Base-by-base conservation (phyloP, 2,113 vertebrate species). In the Peromyscus polionotus region DNA sequence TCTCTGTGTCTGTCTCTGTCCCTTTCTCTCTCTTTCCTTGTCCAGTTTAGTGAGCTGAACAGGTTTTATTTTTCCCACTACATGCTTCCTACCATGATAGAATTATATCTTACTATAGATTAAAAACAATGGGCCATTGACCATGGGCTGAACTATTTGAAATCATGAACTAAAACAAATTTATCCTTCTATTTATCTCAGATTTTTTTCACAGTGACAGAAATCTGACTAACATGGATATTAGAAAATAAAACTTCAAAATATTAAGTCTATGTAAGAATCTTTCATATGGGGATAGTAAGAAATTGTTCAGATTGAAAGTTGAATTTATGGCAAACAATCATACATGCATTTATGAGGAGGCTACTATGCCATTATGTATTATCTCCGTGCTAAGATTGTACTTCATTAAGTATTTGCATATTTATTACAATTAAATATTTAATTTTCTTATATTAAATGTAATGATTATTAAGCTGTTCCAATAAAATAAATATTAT, bases 211-310 rank as follows among this genome's bases (percentile, higher is more conserved):
- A 83, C 22, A 80, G 3, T 28, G 31, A 39, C 36, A 51, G 14
- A 91, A 28, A 36, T 57, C 28, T 76, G 26, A 19, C 20, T 61
- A 73, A 89, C 1, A 95, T 2, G 24, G 22, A 31, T 73, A 73
- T 75, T 75, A 94, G 51, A 77, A 93, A 84, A 83, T 22, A 87
- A 73, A 88, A 88, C 6, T 42, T 67, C 68, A 61, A 88, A 85
- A 90, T 91, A 39, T 45, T 48, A 83, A 76, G n/a, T 24, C 59
- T 26, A 5, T 68, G 22, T 12, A 45, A 57, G 5, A 75, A 67
- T 73, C 33, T 89, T 86, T 39, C 5, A 31, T 90, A 6, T 72
- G 80, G 39, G 39, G 68, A 65, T 68, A 73, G 36, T 54, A 42
- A 17, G 17, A 63, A 81, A 77, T 67, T 86, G 51, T 48, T 92